phyloP scores from a whole-genome alignment of 2,113 vertebrate species.

The Rana temporaria region DNA sequence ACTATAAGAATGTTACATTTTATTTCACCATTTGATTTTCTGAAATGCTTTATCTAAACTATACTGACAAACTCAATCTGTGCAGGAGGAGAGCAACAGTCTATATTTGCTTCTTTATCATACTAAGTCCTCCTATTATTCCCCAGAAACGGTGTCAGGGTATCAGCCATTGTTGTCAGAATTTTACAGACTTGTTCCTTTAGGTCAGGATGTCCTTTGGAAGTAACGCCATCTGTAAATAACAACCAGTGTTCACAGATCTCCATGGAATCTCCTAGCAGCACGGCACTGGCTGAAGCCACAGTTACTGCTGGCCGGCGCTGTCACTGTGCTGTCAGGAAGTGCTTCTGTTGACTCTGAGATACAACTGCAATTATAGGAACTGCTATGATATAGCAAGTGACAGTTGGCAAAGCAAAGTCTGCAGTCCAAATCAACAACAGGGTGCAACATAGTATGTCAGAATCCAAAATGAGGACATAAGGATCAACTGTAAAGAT shows the following conservation, averaged over 20 bases:
- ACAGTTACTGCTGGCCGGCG: conserved; percentile 1
- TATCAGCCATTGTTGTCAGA: background rate
- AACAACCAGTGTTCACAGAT: conserved; percentile 34
- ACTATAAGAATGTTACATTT: too few relatives aligned
- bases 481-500: too few relatives aligned
- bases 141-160: background rate
- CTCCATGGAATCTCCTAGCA: background rate
- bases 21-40: too few relatives aligned
- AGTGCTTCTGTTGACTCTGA: conserved; percentile 19
- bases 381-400: background rate
- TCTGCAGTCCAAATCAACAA: background rate
- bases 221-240: conserved; percentile 27
- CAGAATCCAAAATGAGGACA: background rate
- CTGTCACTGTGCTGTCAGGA: conserved; percentile 28
- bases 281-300: conserved; percentile 4
- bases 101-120: background rate
- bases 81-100: too few relatives aligned
- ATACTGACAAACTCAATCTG: too few relatives aligned
- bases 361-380: conserved; percentile 13
- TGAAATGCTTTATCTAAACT: too few relatives aligned
- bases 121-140: background rate
- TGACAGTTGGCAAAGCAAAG: conserved; percentile 23
- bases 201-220: conserved; percentile 5
- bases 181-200: background rate
- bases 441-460: background rate